Percentiles rank a stretch among this genome's conserved stretches.
Evolutionary conservation across 2,888 invertebrate species (phyloP).

Genomic region (Hydriomena furcata): DNA sequence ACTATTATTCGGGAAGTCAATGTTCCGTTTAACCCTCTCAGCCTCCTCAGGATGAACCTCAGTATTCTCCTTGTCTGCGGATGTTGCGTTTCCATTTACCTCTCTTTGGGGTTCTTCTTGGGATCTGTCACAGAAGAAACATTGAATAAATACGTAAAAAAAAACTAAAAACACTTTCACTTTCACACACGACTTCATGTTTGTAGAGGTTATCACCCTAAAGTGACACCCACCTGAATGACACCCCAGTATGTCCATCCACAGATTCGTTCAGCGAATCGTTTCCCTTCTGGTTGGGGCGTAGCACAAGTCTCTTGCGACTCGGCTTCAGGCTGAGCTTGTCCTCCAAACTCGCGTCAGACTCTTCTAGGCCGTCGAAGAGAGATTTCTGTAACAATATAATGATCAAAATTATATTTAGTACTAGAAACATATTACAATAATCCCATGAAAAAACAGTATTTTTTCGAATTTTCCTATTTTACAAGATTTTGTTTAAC

Average conservation of each 20-base stretch:
- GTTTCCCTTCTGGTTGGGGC: slow-evolving; percentile 62
- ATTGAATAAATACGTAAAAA: no score
- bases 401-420: no score
- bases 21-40: slow-evolving; percentile 36
- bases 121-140: slow-evolving; percentile 37
- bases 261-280: slow-evolving; percentile 34
- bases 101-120: slow-evolving; percentile 44
- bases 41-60: slow-evolving; percentile 31
- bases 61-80: slow-evolving; percentile 19
- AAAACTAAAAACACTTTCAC: no score
- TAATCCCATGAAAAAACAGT: no score
- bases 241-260: slow-evolving; percentile 17
- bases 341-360: slow-evolving; percentile 86
- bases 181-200: no score
- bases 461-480: no score
- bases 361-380: slow-evolving; percentile 94
- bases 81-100: neutral
- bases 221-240: slow-evolving; percentile 20
- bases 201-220: no score
- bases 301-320: slow-evolving; percentile 89
- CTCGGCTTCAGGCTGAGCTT: slow-evolving; percentile 84
- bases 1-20: slow-evolving; percentile 37
- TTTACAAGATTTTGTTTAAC: no score
- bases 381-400: slow-evolving; percentile 85
- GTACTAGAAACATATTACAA: no score